These are phyloP conservation scores for Diplodus sargus DNA, from an alignment of 2,797 vertebrate species.

Conservation along the genomic window DNA sequence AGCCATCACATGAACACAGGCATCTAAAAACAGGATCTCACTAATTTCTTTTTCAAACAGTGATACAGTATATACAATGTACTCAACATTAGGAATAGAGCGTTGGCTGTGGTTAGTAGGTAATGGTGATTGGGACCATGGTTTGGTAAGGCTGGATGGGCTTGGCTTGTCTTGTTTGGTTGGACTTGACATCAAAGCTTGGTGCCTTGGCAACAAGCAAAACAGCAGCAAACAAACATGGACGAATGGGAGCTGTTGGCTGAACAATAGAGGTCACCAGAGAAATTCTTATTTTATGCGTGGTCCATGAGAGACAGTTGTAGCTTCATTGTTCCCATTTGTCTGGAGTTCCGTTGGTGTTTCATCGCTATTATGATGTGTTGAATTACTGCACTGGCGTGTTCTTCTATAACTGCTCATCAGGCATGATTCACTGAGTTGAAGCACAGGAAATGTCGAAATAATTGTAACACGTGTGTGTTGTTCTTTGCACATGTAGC, in stretches of 20 bases:
- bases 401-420: background rate
- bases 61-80: background rate
- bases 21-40: background rate
- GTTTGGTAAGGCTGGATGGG: background rate
- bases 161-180: background rate
- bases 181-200: constrained; percentile 4
- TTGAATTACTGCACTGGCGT: background rate
- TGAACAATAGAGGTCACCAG: background rate
- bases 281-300: background rate
- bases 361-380: background rate
- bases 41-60: background rate
- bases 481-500: background rate
- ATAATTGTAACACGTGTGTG: background rate
- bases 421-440: background rate
- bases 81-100: no score
- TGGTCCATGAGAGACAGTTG: background rate
- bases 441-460: background rate
- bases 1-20: background rate
- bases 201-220: constrained; percentile 1
- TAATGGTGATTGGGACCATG: background rate
- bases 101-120: background rate
- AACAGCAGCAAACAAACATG: background rate
- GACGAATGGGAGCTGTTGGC: background rate
- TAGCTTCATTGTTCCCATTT: background rate
- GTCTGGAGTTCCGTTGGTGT: background rate